Base-by-base conservation (phyloP, 2,113 vertebrate species). In the Pteruthius melanotis region DNA sequence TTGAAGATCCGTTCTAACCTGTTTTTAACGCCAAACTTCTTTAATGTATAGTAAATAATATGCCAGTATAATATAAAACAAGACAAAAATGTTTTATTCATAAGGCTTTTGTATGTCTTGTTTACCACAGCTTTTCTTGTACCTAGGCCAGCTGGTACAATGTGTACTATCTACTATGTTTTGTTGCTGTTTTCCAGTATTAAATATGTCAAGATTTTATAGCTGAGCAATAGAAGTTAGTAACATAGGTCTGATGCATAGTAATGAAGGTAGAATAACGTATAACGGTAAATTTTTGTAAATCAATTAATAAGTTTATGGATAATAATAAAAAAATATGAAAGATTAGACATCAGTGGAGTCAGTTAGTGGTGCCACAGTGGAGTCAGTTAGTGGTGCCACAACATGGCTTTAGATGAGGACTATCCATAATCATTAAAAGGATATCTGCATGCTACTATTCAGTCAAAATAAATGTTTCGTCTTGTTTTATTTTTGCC, bases 191-290 rank as follows among this genome's bases (percentile, higher is more conserved):
- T 96, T 95, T 94, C 88, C 65, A 13, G 8, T 71, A 79, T 89
- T 97, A 97, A 97, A 95, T 88, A 92, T 16, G 57, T 95, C 94
- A 92, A 60, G 77, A 83, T 94, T 97, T 97, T 90, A 83, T 95
- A 90, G 56, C 2, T 42, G 42, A 80, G 75, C 70, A 94, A 78
- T 82, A 83, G 97, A 95, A 95, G 86, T 87, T 80, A 95, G 82
- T 60, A 92, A 95, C 78, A 63, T 18, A 64, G 76, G 88, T 92
- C 75, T 91, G 83, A 93, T 88, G 84, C 95, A 95, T 57, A 95
- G 44, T 61, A 95, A 94, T 75, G 74, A 94, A 89, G 60, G 75
- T 50, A 78, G 71, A 95, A 93, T 64, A 84, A 33, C 26, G 23
- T 33, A 77, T 64, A 90, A 85, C 39, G n/a, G 15, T 84, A 94